Conservation (phyloP, 2,888 invertebrate species). For the Germaria angustata region DNA sequence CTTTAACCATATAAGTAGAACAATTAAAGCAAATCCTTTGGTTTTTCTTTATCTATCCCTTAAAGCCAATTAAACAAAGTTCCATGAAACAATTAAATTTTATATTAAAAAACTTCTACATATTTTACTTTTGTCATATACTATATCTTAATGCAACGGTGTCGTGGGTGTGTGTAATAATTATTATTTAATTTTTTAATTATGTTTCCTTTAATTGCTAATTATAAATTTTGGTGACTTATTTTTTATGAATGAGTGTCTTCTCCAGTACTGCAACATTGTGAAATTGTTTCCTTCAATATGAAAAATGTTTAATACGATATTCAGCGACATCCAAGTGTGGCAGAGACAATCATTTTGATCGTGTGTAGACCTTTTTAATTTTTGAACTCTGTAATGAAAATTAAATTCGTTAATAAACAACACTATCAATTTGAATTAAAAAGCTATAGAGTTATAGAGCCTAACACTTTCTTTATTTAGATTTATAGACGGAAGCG, state of each 20-base stretch:
- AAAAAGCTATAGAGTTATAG: no score
- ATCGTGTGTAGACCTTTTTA: background rate
- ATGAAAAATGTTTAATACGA: conserved; percentile 2
- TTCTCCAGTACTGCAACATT: conserved; percentile 19
- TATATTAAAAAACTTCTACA: background rate
- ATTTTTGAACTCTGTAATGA: conserved; percentile 58
- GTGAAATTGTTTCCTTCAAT: background rate
- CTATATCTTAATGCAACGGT: background rate
- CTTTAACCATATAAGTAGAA: conserved; percentile 4
- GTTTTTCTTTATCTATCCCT: background rate
- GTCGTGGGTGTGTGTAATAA: background rate
- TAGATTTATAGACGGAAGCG: no score
- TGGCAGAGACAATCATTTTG: background rate
- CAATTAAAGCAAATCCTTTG: conserved; percentile 48
- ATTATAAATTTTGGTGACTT: conserved; percentile 3
- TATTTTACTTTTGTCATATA: background rate
- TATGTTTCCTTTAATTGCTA: background rate
- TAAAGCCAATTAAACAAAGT: conserved; percentile 44
- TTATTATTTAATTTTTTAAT: conserved; percentile 8
- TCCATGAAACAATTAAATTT: conserved; percentile 3
- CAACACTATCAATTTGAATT: background rate
- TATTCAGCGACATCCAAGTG: conserved; percentile 1
- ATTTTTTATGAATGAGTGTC: conserved; percentile 8
- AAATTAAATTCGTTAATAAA: background rate
- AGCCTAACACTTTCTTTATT: no score